These are phyloP conservation scores for Epizoanthus fatuus DNA, from an alignment of 92 coral and sea anemone genomes.

Conservation along the genomic window DNA sequence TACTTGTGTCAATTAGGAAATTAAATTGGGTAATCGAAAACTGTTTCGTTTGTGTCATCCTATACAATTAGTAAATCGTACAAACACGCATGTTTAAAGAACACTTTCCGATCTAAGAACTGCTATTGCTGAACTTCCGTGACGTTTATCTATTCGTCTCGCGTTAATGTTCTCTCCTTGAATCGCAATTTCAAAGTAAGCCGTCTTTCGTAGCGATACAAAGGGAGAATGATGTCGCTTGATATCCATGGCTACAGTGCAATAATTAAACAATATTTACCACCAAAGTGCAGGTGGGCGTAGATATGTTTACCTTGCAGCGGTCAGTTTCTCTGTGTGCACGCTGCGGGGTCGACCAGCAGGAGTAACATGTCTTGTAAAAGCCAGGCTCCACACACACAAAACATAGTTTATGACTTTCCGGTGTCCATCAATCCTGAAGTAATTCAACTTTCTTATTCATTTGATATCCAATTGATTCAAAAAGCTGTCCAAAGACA, in stretches of 20 bases:
- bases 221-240: neutral
- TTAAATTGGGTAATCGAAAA: conserved; percentile 10
- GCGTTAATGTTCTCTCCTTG: neutral
- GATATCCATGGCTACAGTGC: neutral
- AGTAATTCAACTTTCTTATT: neutral
- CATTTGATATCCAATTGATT: conserved; percentile 3
- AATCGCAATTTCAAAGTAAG: neutral
- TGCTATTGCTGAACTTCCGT: neutral
- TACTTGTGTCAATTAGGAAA: neutral
- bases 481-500: neutral
- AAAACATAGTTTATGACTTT: neutral
- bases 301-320: neutral
- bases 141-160: neutral
- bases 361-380: conserved; percentile 1
- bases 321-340: neutral
- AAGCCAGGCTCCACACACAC: neutral
- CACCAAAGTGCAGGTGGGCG: conserved; percentile 22
- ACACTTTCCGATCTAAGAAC: neutral
- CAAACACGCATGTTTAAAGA: neutral
- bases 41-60: neutral
- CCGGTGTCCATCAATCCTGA: conserved; percentile 24
- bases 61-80: neutral
- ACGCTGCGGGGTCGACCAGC: neutral
- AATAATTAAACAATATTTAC: conserved; percentile 26
- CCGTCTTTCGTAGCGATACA: neutral